phyloP scores from a whole-genome alignment of 2,797 vertebrate species.

The Schizopygopsis malacanthus region DNA sequence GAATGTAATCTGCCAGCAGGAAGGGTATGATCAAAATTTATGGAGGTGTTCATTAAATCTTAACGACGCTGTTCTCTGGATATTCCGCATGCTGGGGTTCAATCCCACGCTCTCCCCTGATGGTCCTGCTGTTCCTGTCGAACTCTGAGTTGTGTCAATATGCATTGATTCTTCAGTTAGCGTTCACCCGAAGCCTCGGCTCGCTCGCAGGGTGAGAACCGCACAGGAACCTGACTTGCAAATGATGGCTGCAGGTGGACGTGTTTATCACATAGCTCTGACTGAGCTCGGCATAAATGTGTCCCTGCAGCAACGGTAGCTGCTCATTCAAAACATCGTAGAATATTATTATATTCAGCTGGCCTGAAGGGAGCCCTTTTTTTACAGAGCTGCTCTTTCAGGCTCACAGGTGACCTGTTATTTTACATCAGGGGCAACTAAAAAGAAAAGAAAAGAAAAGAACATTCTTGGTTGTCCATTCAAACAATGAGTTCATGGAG shows the following conservation, averaged over 20 bases:
- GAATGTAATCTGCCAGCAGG: conserved; percentile 63
- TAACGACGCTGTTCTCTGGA: conserved; percentile 56
- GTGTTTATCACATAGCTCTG: conserved; percentile 56
- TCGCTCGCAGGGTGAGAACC: conserved; percentile 4
- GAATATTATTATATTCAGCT: conserved; percentile 47
- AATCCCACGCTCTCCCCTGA: conserved; percentile 1
- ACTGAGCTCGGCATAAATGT: conserved; percentile 46
- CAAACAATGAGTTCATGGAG: background rate
- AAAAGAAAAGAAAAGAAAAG: background rate
- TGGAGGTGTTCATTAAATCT: conserved; percentile 66
- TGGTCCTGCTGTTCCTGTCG: conserved; percentile 40
- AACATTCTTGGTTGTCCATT: background rate
- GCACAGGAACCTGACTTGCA: conserved; percentile 37
- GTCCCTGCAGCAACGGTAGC: conserved; percentile 28
- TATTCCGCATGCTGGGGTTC: conserved; percentile 36
- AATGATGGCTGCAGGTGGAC: conserved; percentile 51
- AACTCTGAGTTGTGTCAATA: conserved; percentile 4
- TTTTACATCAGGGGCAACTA: conserved; percentile 39
- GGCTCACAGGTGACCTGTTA: conserved; percentile 54
- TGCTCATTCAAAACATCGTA: conserved; percentile 30
- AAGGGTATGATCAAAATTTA: conserved; percentile 64
- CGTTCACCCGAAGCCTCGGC: background rate
- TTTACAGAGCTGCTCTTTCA: conserved; percentile 34
- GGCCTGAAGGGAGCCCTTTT: conserved; percentile 41
- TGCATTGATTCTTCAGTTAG: conserved; percentile 1